Base-by-base conservation (phyloP, 2,888 invertebrate genomes). In the Phlogophora meticulosa region DNA sequence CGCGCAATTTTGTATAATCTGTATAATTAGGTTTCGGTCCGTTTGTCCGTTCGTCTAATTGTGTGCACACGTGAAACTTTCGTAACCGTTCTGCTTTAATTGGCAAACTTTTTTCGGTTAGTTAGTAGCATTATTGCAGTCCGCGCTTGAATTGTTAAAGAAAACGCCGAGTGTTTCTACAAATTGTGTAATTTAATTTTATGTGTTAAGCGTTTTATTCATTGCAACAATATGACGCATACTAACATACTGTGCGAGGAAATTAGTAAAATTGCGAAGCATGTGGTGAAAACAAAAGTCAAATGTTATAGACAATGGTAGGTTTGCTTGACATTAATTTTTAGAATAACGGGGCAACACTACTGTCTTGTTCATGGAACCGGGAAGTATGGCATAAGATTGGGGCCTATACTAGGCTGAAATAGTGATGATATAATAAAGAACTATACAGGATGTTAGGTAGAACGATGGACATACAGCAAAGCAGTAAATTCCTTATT, bases 41-140 rank as follows among this genome's bases (percentile, higher is more conserved):
- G 84, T 82, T 79, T 84, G 80, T 78, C 80, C 64, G 78, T 78
- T 65, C 75, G 82, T 80, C 85, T 85, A 87, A 85, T 82, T 82
- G 81, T 82, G 77, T 51, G 57, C 69, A 79, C 73, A 87, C 85
- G 82, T 84, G 86, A 80, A 75, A 81, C 82, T 86, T 87, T 88
- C 85, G 80, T 83, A 88, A 88, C 75, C 76, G 82, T 78, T 77
- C 77, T 78, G 79, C 72, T 76, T 78, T 87, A 88, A 88, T 88
- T 85, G 81, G 74, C 72, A 76, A 72, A 72, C 78, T 82, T 84
- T 85, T 82, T 84, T 76, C 79, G 81, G 71, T 76, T 77, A 69
- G 72, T 69, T 82, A 70, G 64, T 72, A 62, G 78, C 84, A 81
- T 74, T 81, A 72, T 78, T 78, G 84, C 74, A 84, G 81, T 80